These are phyloP conservation scores for Phlogophora meticulosa DNA, from an alignment of 2,888 invertebrate species.

Conservation along the genomic window DNA sequence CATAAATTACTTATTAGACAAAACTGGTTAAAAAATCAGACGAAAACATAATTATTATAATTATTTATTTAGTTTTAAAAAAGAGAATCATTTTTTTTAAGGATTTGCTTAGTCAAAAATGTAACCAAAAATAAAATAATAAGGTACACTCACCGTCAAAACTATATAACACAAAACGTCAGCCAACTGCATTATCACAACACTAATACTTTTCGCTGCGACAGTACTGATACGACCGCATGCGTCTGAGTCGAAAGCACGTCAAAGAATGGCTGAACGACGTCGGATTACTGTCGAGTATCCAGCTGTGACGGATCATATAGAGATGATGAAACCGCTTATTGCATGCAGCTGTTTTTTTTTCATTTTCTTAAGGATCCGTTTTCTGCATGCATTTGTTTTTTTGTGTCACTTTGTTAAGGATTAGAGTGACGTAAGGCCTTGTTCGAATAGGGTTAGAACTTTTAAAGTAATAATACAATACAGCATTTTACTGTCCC, in stretches of 20 bases:
- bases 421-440: no score
- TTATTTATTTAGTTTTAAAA: no score
- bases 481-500: no score
- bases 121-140: neutral
- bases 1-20: no score
- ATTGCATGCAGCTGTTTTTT: slow-evolving; percentile 57
- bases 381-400: no score
- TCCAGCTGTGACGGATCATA: slow-evolving; percentile 74
- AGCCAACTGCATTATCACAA: slow-evolving; percentile 78
- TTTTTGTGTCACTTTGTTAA: no score
- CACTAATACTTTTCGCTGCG: slow-evolving; percentile 56
- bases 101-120: neutral
- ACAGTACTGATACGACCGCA: slow-evolving; percentile 60
- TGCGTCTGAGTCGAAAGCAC: slow-evolving; percentile 78
- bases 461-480: no score
- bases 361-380: no score
- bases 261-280: slow-evolving; percentile 67
- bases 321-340: slow-evolving; percentile 71
- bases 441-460: no score
- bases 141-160: slow-evolving; percentile 78
- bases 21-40: no score
- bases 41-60: no score
- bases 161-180: slow-evolving; percentile 76
- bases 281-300: slow-evolving; percentile 72
- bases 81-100: no score